A percentile compares a stretch with the other conserved stretches of the same genome.
phyloP scores from a whole-genome alignment of 1,140 invertebrate genomes.

The Pemphigus obesinymphae region DNA sequence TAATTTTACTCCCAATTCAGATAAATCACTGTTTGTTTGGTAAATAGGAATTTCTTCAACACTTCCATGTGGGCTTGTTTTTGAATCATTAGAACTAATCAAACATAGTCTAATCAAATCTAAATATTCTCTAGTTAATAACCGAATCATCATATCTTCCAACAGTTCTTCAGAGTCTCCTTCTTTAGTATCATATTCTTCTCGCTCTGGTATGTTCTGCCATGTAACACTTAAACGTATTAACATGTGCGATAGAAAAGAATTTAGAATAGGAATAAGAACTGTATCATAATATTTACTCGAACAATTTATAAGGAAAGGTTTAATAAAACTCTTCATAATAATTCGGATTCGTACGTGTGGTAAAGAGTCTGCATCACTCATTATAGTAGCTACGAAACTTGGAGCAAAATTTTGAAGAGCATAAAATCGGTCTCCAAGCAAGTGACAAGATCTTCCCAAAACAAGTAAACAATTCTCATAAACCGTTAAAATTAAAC shows the following conservation, averaged over 20 bases:
- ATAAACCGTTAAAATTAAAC: conserved; percentile 14
- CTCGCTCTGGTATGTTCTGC: conserved; percentile 69
- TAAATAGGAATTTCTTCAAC: conserved; percentile 16
- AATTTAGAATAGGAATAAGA: conserved; percentile 69
- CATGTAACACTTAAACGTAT: conserved; percentile 69
- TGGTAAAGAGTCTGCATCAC: conserved; percentile 59
- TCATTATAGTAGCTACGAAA: conserved; percentile 45
- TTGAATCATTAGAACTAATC: conserved; percentile 52
- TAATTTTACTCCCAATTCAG: conserved; percentile 64
- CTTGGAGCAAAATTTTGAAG: conserved; percentile 44
- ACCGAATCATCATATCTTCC: conserved; percentile 80
- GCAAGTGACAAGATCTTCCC: conserved; percentile 29
- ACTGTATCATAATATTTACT: conserved; percentile 68
- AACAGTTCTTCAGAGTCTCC: conserved; percentile 65
- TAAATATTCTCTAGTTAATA: conserved; percentile 80
- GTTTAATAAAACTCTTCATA: conserved; percentile 77
- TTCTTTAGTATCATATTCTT: conserved; percentile 71
- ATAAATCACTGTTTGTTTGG: conserved; percentile 24
- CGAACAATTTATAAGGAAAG: conserved; percentile 79
- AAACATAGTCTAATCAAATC: conserved; percentile 71
- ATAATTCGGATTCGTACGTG: conserved; percentile 77
- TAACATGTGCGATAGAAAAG: conserved; percentile 65
- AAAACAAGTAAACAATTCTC: conserved; percentile 32
- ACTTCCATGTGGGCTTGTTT: conserved; percentile 42
- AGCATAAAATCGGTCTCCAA: conserved; percentile 42